Evolutionary conservation across 2,888 invertebrate species (phyloP).

Genomic region (Dynastes maya): DNA sequence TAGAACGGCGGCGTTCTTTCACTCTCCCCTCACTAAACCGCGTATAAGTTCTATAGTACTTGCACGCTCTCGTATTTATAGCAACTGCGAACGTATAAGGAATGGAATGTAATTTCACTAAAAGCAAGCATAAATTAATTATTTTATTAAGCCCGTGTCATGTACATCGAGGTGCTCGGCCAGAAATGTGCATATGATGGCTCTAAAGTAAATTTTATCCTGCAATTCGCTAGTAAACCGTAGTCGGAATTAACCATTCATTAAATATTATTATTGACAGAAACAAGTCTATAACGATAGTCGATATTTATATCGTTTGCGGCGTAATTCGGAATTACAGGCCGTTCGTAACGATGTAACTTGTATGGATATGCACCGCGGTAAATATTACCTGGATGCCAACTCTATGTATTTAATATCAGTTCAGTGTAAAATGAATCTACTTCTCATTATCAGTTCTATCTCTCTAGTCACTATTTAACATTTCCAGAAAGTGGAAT

Average conservation of each 20-base stretch:
- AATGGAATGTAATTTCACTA: slow-evolving; percentile 40
- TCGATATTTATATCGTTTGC: not conserved
- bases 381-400: too few relatives aligned
- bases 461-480: too few relatives aligned
- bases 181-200: not conserved
- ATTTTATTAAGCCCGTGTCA: slow-evolving; percentile 34
- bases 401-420: too few relatives aligned
- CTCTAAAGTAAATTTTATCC: slow-evolving; percentile 10
- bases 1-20: slow-evolving; percentile 26
- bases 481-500: too few relatives aligned
- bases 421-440: too few relatives aligned
- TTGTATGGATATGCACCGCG: too few relatives aligned
- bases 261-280: slow-evolving; percentile 2
- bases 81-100: slow-evolving; percentile 31
- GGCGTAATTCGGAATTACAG: not conserved
- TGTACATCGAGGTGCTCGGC: not conserved
- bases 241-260: not conserved
- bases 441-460: too few relatives aligned
- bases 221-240: not conserved
- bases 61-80: slow-evolving; percentile 26
- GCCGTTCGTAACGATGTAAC: too few relatives aligned
- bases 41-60: slow-evolving; percentile 30
- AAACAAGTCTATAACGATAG: slow-evolving; percentile 4
- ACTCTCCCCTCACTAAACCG: slow-evolving; percentile 27
- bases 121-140: slow-evolving; percentile 41